Conservation (phyloP, 37 sponge, comb jelly and placozoan species). For the Halichondria panicea region DNA sequence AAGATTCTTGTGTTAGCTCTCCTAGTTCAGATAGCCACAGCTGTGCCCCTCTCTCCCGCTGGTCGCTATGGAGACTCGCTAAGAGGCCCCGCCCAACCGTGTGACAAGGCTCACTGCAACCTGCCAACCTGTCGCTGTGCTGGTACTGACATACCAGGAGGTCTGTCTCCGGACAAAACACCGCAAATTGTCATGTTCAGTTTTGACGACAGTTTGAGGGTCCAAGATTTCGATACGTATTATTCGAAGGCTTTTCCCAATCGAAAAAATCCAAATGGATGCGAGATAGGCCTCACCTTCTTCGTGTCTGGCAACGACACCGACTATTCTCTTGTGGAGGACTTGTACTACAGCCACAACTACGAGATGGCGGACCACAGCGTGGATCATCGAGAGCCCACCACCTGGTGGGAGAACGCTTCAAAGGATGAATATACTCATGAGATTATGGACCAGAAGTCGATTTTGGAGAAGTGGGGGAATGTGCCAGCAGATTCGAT, state of each 20-base stretch:
- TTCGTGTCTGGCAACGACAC: constrained; percentile 52
- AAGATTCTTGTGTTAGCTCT: no score
- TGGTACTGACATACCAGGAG: constrained; percentile 49
- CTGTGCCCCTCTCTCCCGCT: no score
- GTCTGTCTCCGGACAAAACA: constrained; percentile 20
- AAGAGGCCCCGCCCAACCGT: constrained; percentile 42
- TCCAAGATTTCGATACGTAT: constrained; percentile 15
- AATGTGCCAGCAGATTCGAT: constrained; percentile 17
- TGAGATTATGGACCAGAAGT: constrained; percentile 44
- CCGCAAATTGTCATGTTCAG: constrained; percentile 57
- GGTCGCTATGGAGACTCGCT: no score
- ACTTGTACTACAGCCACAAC: constrained; percentile 24
- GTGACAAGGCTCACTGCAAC: constrained; percentile 20
- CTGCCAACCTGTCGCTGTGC: constrained; percentile 60
- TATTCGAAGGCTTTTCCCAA: constrained; percentile 16
- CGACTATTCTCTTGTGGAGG: constrained; percentile 53
- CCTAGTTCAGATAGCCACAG: no score
- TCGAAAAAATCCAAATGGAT: constrained; percentile 52
- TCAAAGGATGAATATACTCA: constrained; percentile 18
- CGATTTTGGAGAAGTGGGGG: constrained; percentile 44
- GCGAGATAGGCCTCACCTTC: constrained; percentile 36
- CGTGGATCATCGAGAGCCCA: constrained; percentile 37
- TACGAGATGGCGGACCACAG: constrained; percentile 54
- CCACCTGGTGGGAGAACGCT: constrained; percentile 44
- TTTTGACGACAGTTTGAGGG: constrained; percentile 32